Conservation (phyloP, 2,797 vertebrate species). For the Sebastolobus alascanus region DNA sequence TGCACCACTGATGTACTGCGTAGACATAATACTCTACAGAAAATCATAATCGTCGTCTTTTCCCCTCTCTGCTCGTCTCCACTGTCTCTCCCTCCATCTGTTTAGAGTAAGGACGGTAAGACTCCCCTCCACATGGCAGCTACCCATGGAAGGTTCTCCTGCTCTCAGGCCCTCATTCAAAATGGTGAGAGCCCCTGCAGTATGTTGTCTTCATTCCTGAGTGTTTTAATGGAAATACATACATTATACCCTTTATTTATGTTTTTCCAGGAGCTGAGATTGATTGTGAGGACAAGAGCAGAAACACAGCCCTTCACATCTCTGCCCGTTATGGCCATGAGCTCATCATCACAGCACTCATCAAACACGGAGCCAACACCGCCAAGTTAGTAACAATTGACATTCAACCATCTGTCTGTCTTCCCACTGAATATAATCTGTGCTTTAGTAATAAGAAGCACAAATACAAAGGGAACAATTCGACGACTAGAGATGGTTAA, state of each 20-base stretch:
- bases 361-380: slow-evolving; percentile 93
- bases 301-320: slow-evolving; percentile 96
- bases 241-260: neutral
- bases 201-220: neutral
- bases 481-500: neutral
- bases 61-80: neutral
- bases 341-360: slow-evolving; percentile 95
- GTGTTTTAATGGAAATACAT: neutral
- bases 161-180: slow-evolving; percentile 97
- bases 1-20: neutral
- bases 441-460: neutral
- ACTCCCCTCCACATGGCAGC: slow-evolving; percentile 98
- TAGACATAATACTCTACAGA: neutral
- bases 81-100: slow-evolving; percentile 24
- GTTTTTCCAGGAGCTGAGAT: slow-evolving; percentile 90
- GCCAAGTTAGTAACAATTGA: slow-evolving; percentile 89
- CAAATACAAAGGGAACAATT: neutral
- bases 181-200: slow-evolving; percentile 87
- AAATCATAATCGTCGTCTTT: neutral
- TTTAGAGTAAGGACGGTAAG: slow-evolving; percentile 97
- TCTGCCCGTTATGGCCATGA: slow-evolving; percentile 96
- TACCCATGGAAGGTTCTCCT: slow-evolving; percentile 96
- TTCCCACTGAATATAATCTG: neutral
- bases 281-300: slow-evolving; percentile 95
- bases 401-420: slow-evolving; percentile 32